Base-by-base conservation (phyloP, 2,113 vertebrate species). In the Eretmochelys imbricata region DNA sequence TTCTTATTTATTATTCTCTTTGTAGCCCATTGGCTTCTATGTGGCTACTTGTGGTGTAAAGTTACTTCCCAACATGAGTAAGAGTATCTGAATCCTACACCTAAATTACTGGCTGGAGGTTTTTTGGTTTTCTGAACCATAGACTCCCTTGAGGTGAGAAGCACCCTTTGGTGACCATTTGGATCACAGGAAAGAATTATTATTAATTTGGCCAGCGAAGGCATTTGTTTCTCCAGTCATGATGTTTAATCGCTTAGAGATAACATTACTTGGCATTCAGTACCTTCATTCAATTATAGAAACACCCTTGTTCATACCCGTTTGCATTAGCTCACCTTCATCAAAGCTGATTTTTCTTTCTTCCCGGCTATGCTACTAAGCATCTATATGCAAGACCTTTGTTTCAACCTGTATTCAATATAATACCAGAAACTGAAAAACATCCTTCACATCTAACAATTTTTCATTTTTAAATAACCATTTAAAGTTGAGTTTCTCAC, bases 291-390 rank as follows among this genome's bases (percentile, higher is more conserved):
- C n/a, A 81, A 89, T 94, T 87, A 35, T 54, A 90, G 38, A 38
- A 72, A 38, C 16, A 5, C n/a, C 81, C 89, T 85, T 9, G 1
- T 75, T 87, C 59, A 4, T 75, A 48, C 79, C 22, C 5, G 49
- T 59, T 27, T 81, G 42, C 65, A 54, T 91, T 85, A 94, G 95
- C 85, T 19, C 89, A 81, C 82, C 80, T 5, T 25, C 49, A 51
- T 10, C 10, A 65, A 48, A 82, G 69, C 81, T 19, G 16, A 59
- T 54, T 5, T 88, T 19, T n/a, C 35, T 69, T 69, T 69, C 35
- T 12, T 46, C 35, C n/a, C 75, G 57, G 46, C n/a, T 82, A 79
- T 86, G 48, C 27, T 76, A 6, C 5, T 0, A 0, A 55, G 5
- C 10, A 31, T 79, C 16, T 10, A 79, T 10, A 59, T 84, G 24